These are phyloP conservation scores for Serranus cabrilla DNA, from an alignment of 2,797 vertebrate genomes.

Conservation along the genomic window DNA sequence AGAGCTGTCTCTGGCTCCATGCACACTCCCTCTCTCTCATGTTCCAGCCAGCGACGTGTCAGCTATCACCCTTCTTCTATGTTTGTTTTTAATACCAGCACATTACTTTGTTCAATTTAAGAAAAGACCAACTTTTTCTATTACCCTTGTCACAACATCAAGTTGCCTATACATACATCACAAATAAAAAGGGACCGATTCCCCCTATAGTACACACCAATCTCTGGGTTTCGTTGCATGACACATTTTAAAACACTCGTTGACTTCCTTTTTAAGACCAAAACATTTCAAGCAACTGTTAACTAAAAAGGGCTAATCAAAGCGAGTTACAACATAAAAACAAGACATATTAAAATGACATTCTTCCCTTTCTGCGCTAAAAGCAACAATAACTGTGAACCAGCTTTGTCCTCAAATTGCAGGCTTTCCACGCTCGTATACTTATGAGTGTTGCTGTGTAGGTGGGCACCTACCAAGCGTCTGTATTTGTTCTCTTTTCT, in stretches of 20 bases:
- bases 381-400: constrained; percentile 45
- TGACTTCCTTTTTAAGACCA: no score
- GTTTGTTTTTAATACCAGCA: neutral
- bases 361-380: constrained; percentile 33
- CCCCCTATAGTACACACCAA: neutral
- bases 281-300: neutral
- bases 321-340: constrained; percentile 24
- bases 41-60: neutral
- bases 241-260: neutral
- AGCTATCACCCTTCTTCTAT: neutral
- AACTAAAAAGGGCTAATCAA: constrained; percentile 21
- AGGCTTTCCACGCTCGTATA: constrained; percentile 27
- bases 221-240: neutral
- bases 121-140: neutral
- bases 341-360: constrained; percentile 38
- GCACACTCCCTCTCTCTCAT: neutral
- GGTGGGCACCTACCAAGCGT: constrained; percentile 53
- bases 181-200: neutral
- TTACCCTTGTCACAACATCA: neutral
- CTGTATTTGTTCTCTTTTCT: constrained; percentile 62
- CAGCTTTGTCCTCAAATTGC: constrained; percentile 60
- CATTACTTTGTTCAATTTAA: neutral
- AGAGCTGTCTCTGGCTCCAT: neutral
- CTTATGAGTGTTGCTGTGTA: constrained; percentile 51
- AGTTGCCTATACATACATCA: neutral